phyloP scores from a whole-genome alignment of 2,888 invertebrate genomes.

The Frankliniella intonsa region DNA sequence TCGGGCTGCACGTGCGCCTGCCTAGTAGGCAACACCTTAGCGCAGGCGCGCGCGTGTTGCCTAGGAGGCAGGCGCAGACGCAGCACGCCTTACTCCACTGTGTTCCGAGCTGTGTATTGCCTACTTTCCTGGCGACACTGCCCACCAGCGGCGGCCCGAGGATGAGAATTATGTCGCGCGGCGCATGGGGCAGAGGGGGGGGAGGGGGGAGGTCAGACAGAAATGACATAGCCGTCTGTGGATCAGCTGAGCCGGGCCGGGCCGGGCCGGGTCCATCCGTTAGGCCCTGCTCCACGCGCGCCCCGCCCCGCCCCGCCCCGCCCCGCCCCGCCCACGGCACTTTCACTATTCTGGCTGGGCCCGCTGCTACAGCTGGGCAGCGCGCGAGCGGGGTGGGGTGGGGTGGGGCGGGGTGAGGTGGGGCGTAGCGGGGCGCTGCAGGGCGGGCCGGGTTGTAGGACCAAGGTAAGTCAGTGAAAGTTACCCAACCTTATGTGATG shows the following conservation, averaged over 20 bases:
- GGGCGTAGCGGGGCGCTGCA: not conserved
- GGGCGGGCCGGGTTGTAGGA: conserved; percentile 4
- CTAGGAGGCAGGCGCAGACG: too few species aligned
- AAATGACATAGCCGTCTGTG: too few species aligned
- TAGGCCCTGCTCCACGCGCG: too few species aligned
- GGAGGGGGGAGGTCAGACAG: not conserved
- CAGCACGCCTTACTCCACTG: too few species aligned
- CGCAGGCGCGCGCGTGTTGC: too few species aligned
- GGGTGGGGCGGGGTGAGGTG: not conserved
- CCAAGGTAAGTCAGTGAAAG: conserved; percentile 26
- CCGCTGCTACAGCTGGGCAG: not conserved
- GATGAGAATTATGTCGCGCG: too few species aligned
- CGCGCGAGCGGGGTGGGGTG: not conserved
- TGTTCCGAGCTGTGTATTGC: too few species aligned
- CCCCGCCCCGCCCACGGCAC: not conserved
- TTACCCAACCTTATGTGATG: conserved; percentile 25
- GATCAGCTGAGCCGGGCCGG: not conserved
- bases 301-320: too few species aligned
- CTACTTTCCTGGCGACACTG: too few species aligned
- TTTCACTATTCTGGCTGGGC: not conserved
- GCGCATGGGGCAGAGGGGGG: not conserved
- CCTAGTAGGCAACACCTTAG: too few species aligned
- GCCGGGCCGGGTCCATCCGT: not conserved
- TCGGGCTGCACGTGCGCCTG: too few species aligned
- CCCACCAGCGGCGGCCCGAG: too few species aligned